A percentile compares a stretch with the other conserved stretches of the same genome.
Evolutionary conservation across 2,888 invertebrate species (phyloP).

Genomic region (Callimorpha dominula): DNA sequence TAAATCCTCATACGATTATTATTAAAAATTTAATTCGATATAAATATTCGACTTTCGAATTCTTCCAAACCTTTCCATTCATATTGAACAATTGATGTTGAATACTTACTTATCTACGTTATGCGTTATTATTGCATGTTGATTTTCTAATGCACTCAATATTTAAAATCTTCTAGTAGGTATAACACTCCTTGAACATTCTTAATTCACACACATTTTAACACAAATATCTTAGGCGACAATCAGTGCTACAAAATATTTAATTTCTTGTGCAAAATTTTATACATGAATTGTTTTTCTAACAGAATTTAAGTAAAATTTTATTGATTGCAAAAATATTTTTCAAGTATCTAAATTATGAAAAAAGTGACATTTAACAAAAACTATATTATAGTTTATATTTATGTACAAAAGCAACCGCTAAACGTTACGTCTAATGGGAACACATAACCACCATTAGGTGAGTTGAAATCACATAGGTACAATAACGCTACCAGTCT

Average conservation of each 20-base stretch:
- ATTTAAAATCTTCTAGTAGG: not conserved
- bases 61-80: constrained; percentile 6
- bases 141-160: not conserved
- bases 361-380: too few relatives aligned
- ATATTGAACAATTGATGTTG: constrained; percentile 1
- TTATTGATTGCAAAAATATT: not conserved
- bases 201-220: not conserved
- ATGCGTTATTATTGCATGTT: not conserved
- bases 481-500: constrained; percentile 41
- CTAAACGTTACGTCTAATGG: not conserved
- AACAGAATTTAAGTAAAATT: not conserved
- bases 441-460: not conserved
- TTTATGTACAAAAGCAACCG: constrained; percentile 1
- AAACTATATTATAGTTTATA: not conserved
- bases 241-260: not conserved
- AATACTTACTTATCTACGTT: not conserved
- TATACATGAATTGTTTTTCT: not conserved
- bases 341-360: not conserved
- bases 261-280: not conserved
- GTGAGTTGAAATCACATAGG: constrained; percentile 15
- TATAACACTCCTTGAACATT: not conserved
- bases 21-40: constrained; percentile 25
- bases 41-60: constrained; percentile 21
- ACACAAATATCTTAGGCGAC: not conserved
- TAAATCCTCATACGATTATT: constrained; percentile 14